Percentiles rank a stretch among this genome's conserved stretches.
Conservation (phyloP, 2,888 invertebrate species). For the Steinernema scapterisci region DNA sequence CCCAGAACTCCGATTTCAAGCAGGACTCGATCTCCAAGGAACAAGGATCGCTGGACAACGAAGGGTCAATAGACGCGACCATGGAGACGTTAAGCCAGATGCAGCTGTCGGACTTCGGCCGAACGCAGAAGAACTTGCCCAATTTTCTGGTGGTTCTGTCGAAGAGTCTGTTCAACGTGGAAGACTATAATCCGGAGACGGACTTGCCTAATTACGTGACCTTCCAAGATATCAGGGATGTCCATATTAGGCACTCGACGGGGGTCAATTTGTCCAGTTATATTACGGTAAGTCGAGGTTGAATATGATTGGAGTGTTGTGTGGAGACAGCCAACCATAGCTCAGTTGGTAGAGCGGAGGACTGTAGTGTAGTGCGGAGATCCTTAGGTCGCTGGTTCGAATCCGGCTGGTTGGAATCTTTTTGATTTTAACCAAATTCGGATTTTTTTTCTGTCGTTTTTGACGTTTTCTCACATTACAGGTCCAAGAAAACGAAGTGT, state of each 20-base stretch:
- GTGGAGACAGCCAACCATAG: constrained; percentile 40
- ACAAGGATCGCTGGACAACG: neutral
- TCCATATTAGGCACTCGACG: constrained; percentile 1
- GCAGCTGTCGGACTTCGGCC: too few relatives aligned
- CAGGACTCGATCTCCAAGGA: neutral
- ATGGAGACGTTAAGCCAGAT: neutral
- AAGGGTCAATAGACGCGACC: neutral
- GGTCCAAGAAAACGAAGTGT: constrained; percentile 31
- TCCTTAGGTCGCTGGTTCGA: constrained; percentile 47
- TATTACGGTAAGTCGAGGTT: neutral
- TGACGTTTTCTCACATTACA: neutral
- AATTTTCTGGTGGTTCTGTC: constrained; percentile 1
- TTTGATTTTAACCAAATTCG: too few relatives aligned
- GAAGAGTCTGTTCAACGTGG: neutral
- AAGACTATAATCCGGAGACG: neutral
- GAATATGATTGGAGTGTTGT: neutral
- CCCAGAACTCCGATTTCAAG: neutral
- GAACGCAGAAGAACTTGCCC: neutral
- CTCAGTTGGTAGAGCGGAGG: constrained; percentile 47
- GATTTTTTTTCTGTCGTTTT: too few relatives aligned
- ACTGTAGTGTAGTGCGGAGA: constrained; percentile 37
- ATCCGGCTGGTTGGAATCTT: constrained; percentile 39
- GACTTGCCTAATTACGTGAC: neutral
- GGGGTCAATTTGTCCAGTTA: neutral
- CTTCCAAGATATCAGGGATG: neutral